These are phyloP conservation scores for Drosophila demipolita DNA, from an alignment of 2,888 invertebrate genomes.

Conservation along the genomic window DNA sequence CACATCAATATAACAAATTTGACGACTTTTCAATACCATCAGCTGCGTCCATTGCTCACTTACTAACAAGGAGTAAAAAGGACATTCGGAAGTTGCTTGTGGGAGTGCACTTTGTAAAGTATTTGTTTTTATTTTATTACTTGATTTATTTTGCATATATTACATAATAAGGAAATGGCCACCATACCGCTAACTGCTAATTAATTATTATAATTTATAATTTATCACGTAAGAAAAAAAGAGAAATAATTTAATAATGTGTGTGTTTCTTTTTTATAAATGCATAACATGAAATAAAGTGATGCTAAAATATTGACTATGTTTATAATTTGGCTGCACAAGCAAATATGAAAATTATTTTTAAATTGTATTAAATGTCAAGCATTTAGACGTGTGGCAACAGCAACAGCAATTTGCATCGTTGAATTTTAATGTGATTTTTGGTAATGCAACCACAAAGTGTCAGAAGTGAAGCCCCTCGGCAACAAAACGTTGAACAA, in stretches of 20 bases:
- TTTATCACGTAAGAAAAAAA: not conserved
- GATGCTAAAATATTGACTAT: slow-evolving; percentile 14
- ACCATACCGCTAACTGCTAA: not conserved
- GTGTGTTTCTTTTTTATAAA: not conserved
- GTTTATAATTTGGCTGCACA: slow-evolving; percentile 40
- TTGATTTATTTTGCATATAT: not conserved
- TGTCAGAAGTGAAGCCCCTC: slow-evolving; percentile 32
- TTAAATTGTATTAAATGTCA: slow-evolving; percentile 75
- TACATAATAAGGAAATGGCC: not conserved
- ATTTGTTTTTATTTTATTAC: not conserved
- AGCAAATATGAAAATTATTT: slow-evolving; percentile 67
- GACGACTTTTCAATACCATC: slow-evolving; percentile 26
- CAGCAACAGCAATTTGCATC: slow-evolving; percentile 59
- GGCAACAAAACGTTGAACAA: slow-evolving; percentile 20
- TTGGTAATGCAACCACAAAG: slow-evolving; percentile 55
- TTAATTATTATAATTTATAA: not conserved
- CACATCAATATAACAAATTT: slow-evolving; percentile 30
- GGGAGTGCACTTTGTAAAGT: not conserved
- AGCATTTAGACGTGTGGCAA: slow-evolving; percentile 70
- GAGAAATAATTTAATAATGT: not conserved
- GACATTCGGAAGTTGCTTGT: not conserved
- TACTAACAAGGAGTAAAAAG: not conserved
- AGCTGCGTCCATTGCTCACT: slow-evolving; percentile 18
- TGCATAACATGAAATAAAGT: not conserved
- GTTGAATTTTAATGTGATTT: slow-evolving; percentile 75